Evolutionary conservation across 2,888 invertebrate genomes (phyloP).

Genomic region (Octonoba sinensis): DNA sequence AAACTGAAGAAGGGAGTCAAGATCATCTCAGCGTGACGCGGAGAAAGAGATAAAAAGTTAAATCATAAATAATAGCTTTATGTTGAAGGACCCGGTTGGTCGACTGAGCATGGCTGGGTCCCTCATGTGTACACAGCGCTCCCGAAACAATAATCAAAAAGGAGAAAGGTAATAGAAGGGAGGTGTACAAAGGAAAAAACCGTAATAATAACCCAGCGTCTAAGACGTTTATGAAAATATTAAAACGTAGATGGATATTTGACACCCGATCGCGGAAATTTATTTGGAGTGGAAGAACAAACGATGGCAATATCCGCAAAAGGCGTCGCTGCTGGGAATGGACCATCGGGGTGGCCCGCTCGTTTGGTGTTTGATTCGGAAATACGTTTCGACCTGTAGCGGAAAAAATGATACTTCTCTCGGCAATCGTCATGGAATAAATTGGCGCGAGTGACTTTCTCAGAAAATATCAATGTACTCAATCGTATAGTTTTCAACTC

Average conservation of each 20-base stretch:
- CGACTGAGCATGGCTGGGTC: conserved; percentile 25
- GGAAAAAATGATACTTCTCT: no score
- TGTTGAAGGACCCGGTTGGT: conserved; percentile 35
- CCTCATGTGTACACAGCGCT: background rate
- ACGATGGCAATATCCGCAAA: no score
- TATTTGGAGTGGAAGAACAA: no score
- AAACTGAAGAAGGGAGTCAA: no score
- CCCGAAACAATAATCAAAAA: conserved; percentile 12
- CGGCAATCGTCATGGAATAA: no score
- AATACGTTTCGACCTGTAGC: no score
- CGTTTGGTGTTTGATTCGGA: no score
- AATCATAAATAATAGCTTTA: conserved; percentile 58
- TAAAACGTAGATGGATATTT: conserved; percentile 31
- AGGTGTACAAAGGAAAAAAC: conserved; percentile 11
- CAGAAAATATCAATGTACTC: no score
- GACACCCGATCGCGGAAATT: background rate
- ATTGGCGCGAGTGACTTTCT: no score
- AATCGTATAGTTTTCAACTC: no score
- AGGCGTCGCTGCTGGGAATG: no score
- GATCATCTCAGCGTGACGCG: conserved; percentile 44
- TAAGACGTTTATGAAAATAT: conserved; percentile 34
- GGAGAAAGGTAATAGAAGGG: background rate
- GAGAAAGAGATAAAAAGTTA: conserved; percentile 21
- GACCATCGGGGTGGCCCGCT: no score
- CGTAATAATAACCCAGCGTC: background rate